phyloP scores from a whole-genome alignment of 2,113 vertebrate genomes.

The Daphoenositta chrysoptera region DNA sequence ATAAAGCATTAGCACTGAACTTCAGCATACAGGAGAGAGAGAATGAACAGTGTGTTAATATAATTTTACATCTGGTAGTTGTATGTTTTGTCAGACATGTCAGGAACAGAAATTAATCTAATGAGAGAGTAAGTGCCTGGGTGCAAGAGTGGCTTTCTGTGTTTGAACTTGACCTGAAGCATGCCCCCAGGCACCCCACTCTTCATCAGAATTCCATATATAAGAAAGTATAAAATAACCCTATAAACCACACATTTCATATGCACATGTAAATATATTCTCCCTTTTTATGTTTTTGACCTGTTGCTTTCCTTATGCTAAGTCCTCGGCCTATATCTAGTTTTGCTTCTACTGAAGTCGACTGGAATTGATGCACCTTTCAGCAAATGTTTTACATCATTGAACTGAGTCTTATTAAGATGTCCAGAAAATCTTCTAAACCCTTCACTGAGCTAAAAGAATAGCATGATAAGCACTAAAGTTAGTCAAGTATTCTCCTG shows the following conservation, averaged over 20 bases:
- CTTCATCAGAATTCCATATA: not conserved
- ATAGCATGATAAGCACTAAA: not conserved
- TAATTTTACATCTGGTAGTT: not conserved
- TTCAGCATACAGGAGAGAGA: not conserved
- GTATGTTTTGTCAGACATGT: not conserved
- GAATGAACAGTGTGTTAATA: not conserved
- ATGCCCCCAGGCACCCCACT: not conserved
- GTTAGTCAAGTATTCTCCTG: not conserved
- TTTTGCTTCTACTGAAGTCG: not conserved
- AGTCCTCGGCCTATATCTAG: not conserved
- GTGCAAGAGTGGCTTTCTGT: not conserved
- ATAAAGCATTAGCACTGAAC: not conserved
- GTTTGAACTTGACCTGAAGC: not conserved
- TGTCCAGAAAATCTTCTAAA: not conserved
- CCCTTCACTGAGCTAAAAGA: slow-evolving; percentile 6
- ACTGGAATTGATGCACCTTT: slow-evolving; percentile 13
- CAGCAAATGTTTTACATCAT: slow-evolving; percentile 35
- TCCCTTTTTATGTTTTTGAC: not conserved
- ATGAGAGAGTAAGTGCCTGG: not conserved
- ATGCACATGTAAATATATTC: not conserved
- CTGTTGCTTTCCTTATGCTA: not conserved
- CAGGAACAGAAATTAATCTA: not conserved
- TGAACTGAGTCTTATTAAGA: slow-evolving; percentile 27
- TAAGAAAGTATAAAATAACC: not conserved
- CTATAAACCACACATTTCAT: not conserved